Evolutionary conservation across 2,113 vertebrate genomes (phyloP).

Genomic region (Nothoprocta perdicaria): DNA sequence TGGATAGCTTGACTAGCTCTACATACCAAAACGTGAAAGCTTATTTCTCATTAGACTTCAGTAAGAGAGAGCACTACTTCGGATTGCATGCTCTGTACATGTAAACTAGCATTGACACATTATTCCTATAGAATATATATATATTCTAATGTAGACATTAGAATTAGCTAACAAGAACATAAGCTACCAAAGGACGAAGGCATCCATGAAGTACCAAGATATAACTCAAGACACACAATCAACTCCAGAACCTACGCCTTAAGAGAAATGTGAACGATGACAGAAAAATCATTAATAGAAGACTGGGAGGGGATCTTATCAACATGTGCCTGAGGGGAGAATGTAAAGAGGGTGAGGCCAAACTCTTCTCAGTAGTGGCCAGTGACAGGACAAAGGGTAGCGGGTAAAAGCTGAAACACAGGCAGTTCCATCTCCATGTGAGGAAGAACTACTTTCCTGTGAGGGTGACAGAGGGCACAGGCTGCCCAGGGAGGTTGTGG

Average conservation of each 20-base stretch:
- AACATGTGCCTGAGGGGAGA: too few relatives aligned
- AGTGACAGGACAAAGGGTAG: too few relatives aligned
- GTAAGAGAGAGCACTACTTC: neutral
- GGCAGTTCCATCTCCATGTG: too few relatives aligned
- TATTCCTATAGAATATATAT: neutral
- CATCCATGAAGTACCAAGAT: neutral
- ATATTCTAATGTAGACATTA: neutral
- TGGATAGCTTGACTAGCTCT: constrained; percentile 15
- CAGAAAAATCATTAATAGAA: neutral
- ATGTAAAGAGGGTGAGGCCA: too few relatives aligned
- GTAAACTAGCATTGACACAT: neutral
- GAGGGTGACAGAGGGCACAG: too few relatives aligned
- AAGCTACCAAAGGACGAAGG: neutral
- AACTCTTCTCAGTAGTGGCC: too few relatives aligned
- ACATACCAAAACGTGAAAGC: neutral
- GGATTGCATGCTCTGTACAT: neutral
- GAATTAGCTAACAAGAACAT: neutral
- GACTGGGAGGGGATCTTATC: too few relatives aligned
- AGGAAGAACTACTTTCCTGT: too few relatives aligned
- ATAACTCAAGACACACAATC: neutral
- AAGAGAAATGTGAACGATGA: neutral
- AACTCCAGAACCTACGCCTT: neutral
- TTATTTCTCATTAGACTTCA: constrained; percentile 4
- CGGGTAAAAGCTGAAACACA: too few relatives aligned
- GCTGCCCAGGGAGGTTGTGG: too few relatives aligned